Percentiles rank a stretch among this genome's conserved stretches.
Evolutionary conservation across 2,113 vertebrate genomes (phyloP).

Genomic region (Manacus vitellinus): DNA sequence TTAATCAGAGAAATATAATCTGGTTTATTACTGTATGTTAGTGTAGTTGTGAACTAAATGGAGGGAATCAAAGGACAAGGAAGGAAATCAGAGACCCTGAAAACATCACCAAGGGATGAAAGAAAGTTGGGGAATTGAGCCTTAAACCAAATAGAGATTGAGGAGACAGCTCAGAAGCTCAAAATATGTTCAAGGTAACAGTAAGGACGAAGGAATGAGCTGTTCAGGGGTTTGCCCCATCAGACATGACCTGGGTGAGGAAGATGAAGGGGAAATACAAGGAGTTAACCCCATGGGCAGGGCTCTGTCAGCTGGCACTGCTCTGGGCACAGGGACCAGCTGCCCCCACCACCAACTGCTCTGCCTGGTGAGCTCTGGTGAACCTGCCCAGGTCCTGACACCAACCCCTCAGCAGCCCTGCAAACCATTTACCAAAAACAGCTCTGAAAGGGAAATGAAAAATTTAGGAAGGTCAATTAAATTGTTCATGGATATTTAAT

Average conservation of each 20-base stretch:
- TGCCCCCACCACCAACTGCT: not conserved
- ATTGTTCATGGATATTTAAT: slow-evolving; percentile 23
- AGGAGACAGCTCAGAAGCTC: not conserved
- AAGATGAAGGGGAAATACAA: not conserved
- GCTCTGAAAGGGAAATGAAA: not conserved
- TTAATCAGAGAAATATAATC: not conserved
- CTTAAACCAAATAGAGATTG: not conserved
- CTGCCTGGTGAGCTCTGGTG: not conserved
- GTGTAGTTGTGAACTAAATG: not conserved
- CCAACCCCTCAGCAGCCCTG: rapidly evolving
- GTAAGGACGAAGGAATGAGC: rapidly evolving
- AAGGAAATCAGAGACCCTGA: not conserved
- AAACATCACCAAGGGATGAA: not conserved
- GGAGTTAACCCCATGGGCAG: rapidly evolving
- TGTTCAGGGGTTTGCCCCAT: not conserved
- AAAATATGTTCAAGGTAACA: not conserved
- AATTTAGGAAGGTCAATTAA: slow-evolving; percentile 30
- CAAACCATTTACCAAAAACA: not conserved
- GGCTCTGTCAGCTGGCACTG: not conserved
- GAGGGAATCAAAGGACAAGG: not conserved
- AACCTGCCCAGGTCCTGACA: not conserved
- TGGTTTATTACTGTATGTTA: rapidly evolving
- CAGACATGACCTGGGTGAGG: not conserved
- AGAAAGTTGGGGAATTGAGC: not conserved
- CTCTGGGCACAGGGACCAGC: not conserved